phyloP scores from a whole-genome alignment of 2,797 vertebrate species.

The Sebastes elongatus region DNA sequence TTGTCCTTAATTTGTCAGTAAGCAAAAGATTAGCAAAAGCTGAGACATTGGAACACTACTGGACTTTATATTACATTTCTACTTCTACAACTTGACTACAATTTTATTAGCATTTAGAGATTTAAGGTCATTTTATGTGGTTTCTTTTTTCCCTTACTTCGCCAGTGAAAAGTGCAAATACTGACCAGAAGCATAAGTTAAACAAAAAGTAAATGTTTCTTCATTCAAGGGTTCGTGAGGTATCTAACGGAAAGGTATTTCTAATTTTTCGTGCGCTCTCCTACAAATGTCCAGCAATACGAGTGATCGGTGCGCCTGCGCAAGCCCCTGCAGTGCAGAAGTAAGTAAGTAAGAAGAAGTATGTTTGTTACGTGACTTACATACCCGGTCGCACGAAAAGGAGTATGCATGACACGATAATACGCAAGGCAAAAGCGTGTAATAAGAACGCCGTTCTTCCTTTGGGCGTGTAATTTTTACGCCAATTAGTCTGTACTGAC shows the following conservation, averaged over 20 bases:
- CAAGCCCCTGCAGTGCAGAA: background rate
- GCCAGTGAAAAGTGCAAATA: constrained; percentile 11
- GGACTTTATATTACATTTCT: background rate
- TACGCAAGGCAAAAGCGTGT: background rate
- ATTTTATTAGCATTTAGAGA: background rate
- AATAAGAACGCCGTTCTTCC: accelerated
- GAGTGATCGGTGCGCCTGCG: background rate
- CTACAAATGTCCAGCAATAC: background rate
- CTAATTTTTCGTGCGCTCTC: background rate
- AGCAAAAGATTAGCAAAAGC: background rate
- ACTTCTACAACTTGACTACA: background rate
- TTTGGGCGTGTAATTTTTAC: background rate
- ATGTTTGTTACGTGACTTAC: too few relatives aligned
- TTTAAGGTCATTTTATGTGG: background rate
- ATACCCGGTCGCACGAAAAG: background rate
- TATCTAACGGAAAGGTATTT: background rate
- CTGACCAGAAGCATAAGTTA: background rate
- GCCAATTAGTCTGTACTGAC: background rate
- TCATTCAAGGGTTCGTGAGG: accelerated
- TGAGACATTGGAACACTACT: background rate
- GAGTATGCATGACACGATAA: background rate
- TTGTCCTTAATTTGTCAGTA: background rate
- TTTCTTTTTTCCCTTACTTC: background rate
- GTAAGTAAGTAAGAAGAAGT: too few relatives aligned
- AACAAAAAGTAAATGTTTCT: background rate